These are phyloP conservation scores for Phainopepla nitens DNA, from an alignment of 2,113 vertebrate genomes.

Conservation along the genomic window DNA sequence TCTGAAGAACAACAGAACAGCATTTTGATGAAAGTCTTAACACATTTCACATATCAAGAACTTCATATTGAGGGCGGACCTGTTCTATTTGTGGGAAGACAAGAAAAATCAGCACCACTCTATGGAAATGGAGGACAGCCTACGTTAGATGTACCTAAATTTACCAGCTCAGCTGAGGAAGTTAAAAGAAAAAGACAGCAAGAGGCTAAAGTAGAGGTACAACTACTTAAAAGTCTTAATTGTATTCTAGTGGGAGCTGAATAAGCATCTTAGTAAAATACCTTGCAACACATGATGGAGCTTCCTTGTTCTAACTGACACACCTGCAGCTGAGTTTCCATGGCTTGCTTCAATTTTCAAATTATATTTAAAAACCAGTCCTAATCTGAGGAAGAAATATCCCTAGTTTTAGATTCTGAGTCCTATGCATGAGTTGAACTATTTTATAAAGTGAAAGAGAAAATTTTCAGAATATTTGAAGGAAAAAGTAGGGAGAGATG, in stretches of 20 bases:
- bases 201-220: not conserved
- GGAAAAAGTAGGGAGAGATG: not conserved
- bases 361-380: not conserved
- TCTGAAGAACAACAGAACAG: not conserved
- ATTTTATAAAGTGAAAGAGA: not conserved
- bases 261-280: not conserved
- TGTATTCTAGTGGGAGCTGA: not conserved
- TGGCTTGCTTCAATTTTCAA: not conserved
- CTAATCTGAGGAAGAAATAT: not conserved
- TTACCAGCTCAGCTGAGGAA: not conserved
- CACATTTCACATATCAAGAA: not conserved
- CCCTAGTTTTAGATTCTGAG: not conserved
- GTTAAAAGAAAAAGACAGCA: not conserved
- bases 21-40: not conserved
- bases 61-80: not conserved
- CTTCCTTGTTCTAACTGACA: not conserved
- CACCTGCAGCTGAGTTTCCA: not conserved
- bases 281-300: not conserved
- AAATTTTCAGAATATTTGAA: not conserved
- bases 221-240: not conserved
- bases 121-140: not conserved
- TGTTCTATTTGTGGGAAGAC: not conserved
- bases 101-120: not conserved
- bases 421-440: not conserved
- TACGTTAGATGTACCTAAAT: not conserved